These are phyloP conservation scores for Chloroclysta siterata DNA, from an alignment of 2,888 invertebrate species.

Conservation along the genomic window DNA sequence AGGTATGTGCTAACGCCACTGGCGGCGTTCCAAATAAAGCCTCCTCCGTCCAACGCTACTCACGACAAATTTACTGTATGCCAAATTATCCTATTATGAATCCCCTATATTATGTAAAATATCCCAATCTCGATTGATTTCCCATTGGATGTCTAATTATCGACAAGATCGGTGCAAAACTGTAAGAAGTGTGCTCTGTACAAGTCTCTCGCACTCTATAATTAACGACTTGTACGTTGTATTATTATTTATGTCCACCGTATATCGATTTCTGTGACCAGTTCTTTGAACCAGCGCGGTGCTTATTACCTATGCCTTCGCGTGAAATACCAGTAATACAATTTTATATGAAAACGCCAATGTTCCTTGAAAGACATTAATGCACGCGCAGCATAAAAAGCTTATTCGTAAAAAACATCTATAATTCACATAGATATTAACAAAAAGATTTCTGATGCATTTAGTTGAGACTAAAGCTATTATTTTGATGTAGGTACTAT, in stretches of 20 bases:
- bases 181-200: not conserved
- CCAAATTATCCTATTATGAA: slow-evolving; percentile 65
- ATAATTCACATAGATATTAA: no score
- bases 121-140: not conserved
- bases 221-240: not conserved
- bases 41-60: slow-evolving; percentile 54
- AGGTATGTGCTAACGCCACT: slow-evolving; percentile 60
- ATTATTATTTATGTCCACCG: slow-evolving; percentile 1
- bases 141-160: not conserved
- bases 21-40: slow-evolving; percentile 71
- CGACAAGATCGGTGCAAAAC: not conserved
- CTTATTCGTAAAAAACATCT: no score
- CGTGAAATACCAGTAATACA: slow-evolving; percentile 6
- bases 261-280: slow-evolving; percentile 18
- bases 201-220: not conserved
- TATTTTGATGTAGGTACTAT: slow-evolving; percentile 11
- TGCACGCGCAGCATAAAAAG: no score
- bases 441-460: not conserved
- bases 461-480: slow-evolving; percentile 9
- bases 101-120: slow-evolving; percentile 13
- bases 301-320: slow-evolving; percentile 6
- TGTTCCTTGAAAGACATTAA: no score
- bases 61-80: slow-evolving; percentile 51
- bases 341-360: no score
- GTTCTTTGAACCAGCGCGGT: slow-evolving; percentile 4